Evolutionary conservation across 2,113 vertebrate species (phyloP), one percentile per base, ranked within the genome.

Genomic region (Alligator sinensis): DNA sequence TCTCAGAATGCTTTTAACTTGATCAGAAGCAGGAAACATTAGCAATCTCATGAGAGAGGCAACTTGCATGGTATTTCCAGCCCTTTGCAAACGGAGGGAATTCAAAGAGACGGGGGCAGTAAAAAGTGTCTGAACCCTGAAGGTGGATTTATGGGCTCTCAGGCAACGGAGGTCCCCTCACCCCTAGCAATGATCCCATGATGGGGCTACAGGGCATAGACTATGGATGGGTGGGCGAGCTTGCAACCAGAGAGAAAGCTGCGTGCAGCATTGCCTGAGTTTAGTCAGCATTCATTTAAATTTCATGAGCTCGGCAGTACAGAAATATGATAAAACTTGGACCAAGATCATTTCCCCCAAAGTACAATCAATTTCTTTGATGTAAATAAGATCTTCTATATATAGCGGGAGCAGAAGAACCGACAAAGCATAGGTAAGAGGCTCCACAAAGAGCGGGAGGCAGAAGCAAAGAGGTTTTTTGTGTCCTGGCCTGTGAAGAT

Each of bases 381-480:
- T 38, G 75, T 54, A 85, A 89, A 66, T 80, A 80, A 94, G 61
- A 94, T 77, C 12, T 68, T 89, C 95, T 90, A 89, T 77, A 81
- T 86, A 76, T 89, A 95, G 82, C 1, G 11, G 61, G 12, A 12
- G 61, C 0, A 2, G 3, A 9, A 84, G 86, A 82, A 87, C 84
- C 74, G 7, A 14, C 28, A 91, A 15, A 3, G 75, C 2, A 21
- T 0, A 2, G 57, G 6, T 88, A 64, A 55, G 94, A 77, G 22
- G 17, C 84, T 82, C 63, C 77, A 25, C 8, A 11, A 8, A 1
- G 38, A 59, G 54, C 8, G 3, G 4, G 22, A 4, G 7, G 55
- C 76, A 7, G 17, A 77, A 12, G 28, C 18, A 11, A n/a, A 27
- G 76, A 14, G 18, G 21, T 58, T 19, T 13, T 58, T 58, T 57